These are phyloP conservation scores for Saimiri boliviensis DNA, from an alignment of 2,113 vertebrate genomes.

Conservation along the genomic window DNA sequence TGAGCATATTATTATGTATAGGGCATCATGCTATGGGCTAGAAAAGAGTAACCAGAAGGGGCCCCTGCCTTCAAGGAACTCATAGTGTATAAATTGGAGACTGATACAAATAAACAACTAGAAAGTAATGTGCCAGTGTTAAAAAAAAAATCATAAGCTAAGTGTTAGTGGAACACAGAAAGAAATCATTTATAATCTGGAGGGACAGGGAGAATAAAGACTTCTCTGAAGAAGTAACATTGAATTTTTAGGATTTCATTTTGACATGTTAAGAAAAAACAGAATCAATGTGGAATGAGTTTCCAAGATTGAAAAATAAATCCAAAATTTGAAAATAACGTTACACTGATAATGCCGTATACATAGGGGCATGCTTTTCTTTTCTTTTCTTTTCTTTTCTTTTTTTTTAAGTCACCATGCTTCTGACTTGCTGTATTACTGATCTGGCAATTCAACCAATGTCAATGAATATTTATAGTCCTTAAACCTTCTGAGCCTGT, in stretches of 20 bases:
- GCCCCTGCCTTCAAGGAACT: background rate
- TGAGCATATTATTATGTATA: background rate
- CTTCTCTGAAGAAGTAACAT: background rate
- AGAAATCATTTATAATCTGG: background rate
- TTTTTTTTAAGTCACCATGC: background rate
- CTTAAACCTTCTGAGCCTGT: background rate
- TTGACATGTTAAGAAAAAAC: background rate
- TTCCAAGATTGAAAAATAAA: background rate
- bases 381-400: background rate
- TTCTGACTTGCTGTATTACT: background rate
- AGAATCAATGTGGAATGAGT: background rate
- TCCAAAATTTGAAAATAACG: constrained; percentile 21
- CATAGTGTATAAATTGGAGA: background rate
- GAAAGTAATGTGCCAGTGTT: background rate
- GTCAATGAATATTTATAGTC: background rate
- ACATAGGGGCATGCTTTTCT: background rate
- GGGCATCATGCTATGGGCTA: background rate
- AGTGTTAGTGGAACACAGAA: background rate
- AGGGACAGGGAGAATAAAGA: background rate
- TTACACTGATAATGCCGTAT: background rate
- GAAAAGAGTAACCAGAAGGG: background rate
- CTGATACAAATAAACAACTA: background rate
- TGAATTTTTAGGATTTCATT: background rate
- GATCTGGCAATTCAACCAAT: background rate
- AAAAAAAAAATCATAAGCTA: background rate